These are phyloP conservation scores for Syngnathus acus DNA, from an alignment of 2,797 vertebrate species.

Conservation along the genomic window DNA sequence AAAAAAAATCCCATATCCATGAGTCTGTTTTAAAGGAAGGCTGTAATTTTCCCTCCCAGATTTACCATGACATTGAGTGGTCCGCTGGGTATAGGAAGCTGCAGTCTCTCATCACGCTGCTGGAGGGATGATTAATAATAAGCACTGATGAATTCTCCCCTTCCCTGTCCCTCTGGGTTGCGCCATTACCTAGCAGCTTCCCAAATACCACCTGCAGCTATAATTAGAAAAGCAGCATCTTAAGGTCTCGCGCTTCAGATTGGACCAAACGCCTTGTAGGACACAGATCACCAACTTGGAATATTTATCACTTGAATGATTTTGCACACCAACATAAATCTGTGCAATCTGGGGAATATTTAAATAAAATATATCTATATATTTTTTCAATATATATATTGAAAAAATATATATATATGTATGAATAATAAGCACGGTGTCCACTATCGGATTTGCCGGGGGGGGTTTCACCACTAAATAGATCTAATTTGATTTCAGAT, in stretches of 20 bases:
- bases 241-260: constrained; percentile 49
- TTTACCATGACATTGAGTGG: constrained; percentile 72
- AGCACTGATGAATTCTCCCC: constrained; percentile 71
- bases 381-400: too few species aligned
- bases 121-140: constrained; percentile 71
- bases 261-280: constrained; percentile 44
- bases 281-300: constrained; percentile 25
- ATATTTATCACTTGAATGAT: not conserved
- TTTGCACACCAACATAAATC: too few species aligned
- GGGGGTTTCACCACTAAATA: constrained; percentile 65
- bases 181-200: constrained; percentile 57
- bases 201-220: constrained; percentile 70
- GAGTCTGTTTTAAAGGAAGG: constrained; percentile 54
- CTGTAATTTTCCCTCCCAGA: constrained; percentile 64
- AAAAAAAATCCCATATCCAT: constrained; percentile 14
- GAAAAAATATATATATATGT: constrained; percentile 29
- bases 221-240: constrained; percentile 69
- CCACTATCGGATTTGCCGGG: constrained; percentile 59
- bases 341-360: too few species aligned
- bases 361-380: too few species aligned
- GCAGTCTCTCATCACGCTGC: constrained; percentile 61
- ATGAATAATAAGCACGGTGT: constrained; percentile 43
- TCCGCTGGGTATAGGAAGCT: constrained; percentile 62
- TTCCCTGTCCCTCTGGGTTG: constrained; percentile 56
- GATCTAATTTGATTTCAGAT: constrained; percentile 71